Conservation (phyloP, 1,140 invertebrate genomes). For the Neodiprion virginianus region DNA sequence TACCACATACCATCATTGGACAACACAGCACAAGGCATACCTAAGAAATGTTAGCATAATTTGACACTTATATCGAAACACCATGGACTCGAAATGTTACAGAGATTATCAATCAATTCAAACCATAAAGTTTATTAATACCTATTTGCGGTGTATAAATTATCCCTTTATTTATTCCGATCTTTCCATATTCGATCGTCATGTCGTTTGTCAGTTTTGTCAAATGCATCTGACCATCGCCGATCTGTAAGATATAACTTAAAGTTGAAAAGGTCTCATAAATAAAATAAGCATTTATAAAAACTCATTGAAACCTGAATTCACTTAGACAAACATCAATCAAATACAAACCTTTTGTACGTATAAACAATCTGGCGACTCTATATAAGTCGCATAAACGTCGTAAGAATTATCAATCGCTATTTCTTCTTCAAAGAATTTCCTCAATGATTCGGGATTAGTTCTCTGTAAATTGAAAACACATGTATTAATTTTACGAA, state of each 20-base stretch:
- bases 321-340: conserved; percentile 6
- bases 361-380: conserved; percentile 49
- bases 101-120: no score
- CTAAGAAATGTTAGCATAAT: conserved; percentile 42
- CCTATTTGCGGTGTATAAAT: conserved; percentile 30
- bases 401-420: conserved; percentile 23
- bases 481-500: not conserved
- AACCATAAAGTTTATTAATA: conserved; percentile 11
- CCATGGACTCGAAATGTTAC: no score
- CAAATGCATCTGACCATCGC: conserved; percentile 11
- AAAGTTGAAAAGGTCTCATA: not conserved
- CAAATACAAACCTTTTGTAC: conserved; percentile 47
- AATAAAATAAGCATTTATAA: not conserved
- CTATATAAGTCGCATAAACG: conserved; percentile 40
- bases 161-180: conserved; percentile 26
- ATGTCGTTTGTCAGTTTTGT: conserved; percentile 27
- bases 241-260: conserved; percentile 17
- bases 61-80: not conserved
- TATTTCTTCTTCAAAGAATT: conserved; percentile 38
- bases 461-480: conserved; percentile 30
- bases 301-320: no score
- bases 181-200: conserved; percentile 13
- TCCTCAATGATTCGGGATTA: conserved; percentile 33
- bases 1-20: conserved; percentile 56
- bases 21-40: conserved; percentile 57